Conservation (phyloP, 1,140 invertebrate genomes). For the Lasioglossum albipes region DNA sequence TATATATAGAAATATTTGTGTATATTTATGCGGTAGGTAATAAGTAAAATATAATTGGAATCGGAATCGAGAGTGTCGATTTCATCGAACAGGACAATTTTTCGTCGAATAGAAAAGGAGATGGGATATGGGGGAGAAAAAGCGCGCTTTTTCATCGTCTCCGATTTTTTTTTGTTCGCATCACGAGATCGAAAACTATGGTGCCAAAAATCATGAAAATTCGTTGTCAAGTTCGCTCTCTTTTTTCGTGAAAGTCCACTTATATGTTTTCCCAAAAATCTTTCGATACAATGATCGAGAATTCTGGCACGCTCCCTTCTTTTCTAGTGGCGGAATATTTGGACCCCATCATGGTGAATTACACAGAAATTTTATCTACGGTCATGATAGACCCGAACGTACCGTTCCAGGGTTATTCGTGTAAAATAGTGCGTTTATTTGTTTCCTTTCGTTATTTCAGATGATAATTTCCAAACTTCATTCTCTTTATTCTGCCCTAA, state of each 20-base stretch:
- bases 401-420: too few species aligned
- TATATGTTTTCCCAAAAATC: background rate
- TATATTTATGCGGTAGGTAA: slow-evolving; percentile 65
- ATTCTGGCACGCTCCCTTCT: too few species aligned
- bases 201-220: slow-evolving; percentile 8
- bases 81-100: background rate
- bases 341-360: too few species aligned
- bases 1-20: slow-evolving; percentile 53
- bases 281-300: background rate
- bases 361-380: too few species aligned
- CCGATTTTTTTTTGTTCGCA: background rate
- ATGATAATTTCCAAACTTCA: too few species aligned
- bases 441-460: too few species aligned
- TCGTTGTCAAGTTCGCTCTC: slow-evolving; percentile 12
- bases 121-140: slow-evolving; percentile 6
- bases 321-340: too few species aligned
- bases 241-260: too few species aligned
- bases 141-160: background rate
- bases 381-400: too few species aligned
- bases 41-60: slow-evolving; percentile 61
- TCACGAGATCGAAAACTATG: too few species aligned
- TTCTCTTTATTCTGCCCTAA: too few species aligned
- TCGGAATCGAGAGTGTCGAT: slow-evolving; percentile 43
- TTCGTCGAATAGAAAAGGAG: slow-evolving; percentile 25
- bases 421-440: too few species aligned